A percentile compares a stretch with the other conserved stretches of the same genome.
phyloP scores from a whole-genome alignment of 1,140 invertebrate genomes.

The Ceratina australensis region DNA sequence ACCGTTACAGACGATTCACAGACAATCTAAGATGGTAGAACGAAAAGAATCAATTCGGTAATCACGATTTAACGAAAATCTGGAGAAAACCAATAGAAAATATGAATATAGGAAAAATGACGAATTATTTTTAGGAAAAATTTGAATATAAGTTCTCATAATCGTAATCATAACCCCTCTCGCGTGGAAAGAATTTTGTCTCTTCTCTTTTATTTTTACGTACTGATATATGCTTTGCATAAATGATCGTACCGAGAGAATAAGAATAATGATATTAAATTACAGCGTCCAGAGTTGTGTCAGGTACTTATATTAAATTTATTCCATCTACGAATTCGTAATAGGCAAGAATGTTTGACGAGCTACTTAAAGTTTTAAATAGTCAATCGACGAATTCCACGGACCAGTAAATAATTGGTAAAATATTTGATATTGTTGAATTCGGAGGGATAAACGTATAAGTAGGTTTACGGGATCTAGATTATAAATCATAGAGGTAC shows the following conservation, averaged over 20 bases:
- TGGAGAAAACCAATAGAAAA: background rate
- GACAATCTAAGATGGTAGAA: conserved; percentile 25
- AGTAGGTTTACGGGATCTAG: conserved; percentile 49
- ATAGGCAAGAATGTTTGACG: too few relatives aligned
- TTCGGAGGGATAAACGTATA: conserved; percentile 22
- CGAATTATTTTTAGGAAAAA: background rate
- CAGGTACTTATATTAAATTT: background rate
- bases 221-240: too few relatives aligned
- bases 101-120: background rate
- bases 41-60: conserved; percentile 6
- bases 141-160: too few relatives aligned
- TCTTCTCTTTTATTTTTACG: too few relatives aligned
- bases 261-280: background rate
- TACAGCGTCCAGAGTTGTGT: background rate
- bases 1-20: conserved; percentile 22
- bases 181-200: too few relatives aligned
- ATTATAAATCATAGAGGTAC: conserved; percentile 51
- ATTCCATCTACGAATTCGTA: background rate
- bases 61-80: conserved; percentile 1
- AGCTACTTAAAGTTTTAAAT: too few relatives aligned
- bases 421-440: conserved; percentile 52
- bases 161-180: too few relatives aligned
- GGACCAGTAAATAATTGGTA: conserved; percentile 4
- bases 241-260: too few relatives aligned
- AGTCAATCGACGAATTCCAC: background rate